phyloP scores from a whole-genome alignment of 2,797 vertebrate genomes.

The Scolopax bukidnonensis region DNA sequence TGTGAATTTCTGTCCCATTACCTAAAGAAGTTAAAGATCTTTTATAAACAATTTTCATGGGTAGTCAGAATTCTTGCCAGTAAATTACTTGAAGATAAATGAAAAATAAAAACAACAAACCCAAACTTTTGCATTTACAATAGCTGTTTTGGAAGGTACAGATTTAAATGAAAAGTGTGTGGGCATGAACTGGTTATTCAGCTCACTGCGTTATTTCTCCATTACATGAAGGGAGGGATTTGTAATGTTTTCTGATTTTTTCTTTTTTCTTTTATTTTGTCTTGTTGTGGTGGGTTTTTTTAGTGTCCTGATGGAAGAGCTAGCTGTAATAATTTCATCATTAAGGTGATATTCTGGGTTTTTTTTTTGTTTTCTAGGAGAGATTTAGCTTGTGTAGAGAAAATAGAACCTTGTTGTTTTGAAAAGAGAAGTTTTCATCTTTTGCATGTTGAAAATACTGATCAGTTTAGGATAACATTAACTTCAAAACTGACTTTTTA shows the following conservation, averaged over 20 bases:
- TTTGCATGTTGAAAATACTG: not conserved
- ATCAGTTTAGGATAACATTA: not conserved
- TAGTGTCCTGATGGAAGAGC: not conserved
- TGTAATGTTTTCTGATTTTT: not conserved
- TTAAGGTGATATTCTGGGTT: accelerated
- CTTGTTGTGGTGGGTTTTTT: not conserved
- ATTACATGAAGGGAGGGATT: not conserved
- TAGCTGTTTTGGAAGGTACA: not conserved
- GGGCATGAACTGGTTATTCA: not conserved
- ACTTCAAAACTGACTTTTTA: not conserved
- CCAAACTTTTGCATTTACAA: not conserved
- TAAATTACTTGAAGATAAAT: not conserved
- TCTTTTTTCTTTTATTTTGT: not conserved
- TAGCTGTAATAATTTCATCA: not conserved
- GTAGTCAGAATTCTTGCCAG: not conserved
- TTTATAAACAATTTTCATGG: not conserved
- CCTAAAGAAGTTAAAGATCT: not conserved
- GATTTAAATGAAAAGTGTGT: not conserved
- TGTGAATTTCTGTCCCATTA: not conserved
- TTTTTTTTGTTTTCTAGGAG: not conserved
- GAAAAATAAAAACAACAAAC: not conserved
- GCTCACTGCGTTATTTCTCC: not conserved
- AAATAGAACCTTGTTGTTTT: not conserved
- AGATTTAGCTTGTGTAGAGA: not conserved
- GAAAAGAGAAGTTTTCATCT: not conserved